Percentiles rank a stretch among this genome's conserved stretches.
Evolutionary conservation across 2,888 invertebrate genomes (phyloP).

Genomic region (Argyresthia albistria): DNA sequence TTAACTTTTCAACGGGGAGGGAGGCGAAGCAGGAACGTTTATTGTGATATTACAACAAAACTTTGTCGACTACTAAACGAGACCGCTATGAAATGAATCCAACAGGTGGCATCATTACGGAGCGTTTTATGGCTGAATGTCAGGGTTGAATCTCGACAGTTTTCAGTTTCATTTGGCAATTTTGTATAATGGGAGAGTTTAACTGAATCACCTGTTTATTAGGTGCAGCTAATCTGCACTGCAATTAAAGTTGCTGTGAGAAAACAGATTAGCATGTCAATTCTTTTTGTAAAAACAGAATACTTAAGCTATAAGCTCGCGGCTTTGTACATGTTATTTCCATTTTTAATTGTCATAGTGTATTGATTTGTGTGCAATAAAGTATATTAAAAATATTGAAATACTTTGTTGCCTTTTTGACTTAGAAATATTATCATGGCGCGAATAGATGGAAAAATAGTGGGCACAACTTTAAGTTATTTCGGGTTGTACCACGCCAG

Average conservation of each 20-base stretch:
- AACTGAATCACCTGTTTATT: background rate
- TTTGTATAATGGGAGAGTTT: background rate
- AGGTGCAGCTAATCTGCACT: background rate
- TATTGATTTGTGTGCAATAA: too few species aligned
- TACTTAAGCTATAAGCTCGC: too few species aligned
- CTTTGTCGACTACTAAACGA: constrained; percentile 1
- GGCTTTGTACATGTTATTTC: too few species aligned
- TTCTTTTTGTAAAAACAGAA: too few species aligned
- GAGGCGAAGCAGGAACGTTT: constrained; percentile 1
- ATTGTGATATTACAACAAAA: constrained; percentile 5
- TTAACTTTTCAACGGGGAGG: background rate
- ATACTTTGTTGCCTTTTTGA: too few species aligned
- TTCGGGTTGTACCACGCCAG: too few species aligned
- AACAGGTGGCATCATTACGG: constrained; percentile 51
- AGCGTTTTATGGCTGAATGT: constrained; percentile 32
- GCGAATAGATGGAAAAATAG: too few species aligned
- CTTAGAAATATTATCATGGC: too few species aligned
- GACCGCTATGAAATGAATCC: constrained; percentile 12
- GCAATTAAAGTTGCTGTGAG: background rate
- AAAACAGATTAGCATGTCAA: too few species aligned
- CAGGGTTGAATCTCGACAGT: constrained; percentile 14
- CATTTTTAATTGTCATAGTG: too few species aligned
- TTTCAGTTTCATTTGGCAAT: constrained; percentile 7
- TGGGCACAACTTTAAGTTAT: too few species aligned
- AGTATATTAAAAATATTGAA: too few species aligned